Conservation (phyloP, 2,797 vertebrate genomes). For the Antrozous pallidus region DNA sequence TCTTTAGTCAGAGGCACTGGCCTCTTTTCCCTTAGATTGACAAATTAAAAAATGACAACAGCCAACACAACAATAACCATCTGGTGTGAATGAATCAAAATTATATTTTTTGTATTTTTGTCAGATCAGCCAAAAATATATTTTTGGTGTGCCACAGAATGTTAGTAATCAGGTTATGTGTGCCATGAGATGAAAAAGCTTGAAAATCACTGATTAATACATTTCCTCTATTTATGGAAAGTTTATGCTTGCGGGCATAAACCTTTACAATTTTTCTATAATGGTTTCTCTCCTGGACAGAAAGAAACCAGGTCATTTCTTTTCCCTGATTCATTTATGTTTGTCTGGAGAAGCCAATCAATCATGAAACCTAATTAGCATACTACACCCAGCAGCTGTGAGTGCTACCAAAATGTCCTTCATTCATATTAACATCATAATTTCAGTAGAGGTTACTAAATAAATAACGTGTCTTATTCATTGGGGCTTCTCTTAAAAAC, state of each 20-base stretch:
- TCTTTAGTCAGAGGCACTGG: background rate
- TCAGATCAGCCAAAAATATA: background rate
- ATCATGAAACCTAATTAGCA: constrained; percentile 52
- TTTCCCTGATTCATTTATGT: constrained; percentile 45
- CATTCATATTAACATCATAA: constrained; percentile 71
- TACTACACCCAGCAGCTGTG: constrained; percentile 33
- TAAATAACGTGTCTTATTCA: constrained; percentile 61
- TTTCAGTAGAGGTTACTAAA: constrained; percentile 62
- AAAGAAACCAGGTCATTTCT: constrained; percentile 29
- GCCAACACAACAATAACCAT: background rate
- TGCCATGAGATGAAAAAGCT: background rate
- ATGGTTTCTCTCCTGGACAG: background rate
- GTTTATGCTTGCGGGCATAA: background rate
- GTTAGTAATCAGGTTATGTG: background rate
- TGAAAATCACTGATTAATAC: background rate
- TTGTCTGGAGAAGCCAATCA: constrained; percentile 43
- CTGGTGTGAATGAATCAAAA: background rate
- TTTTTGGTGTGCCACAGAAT: background rate
- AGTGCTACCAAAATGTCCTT: background rate
- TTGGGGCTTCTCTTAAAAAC: constrained; percentile 48
- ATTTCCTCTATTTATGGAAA: background rate
- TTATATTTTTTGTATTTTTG: background rate
- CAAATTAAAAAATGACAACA: background rate
- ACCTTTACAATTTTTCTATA: background rate
- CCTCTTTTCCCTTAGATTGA: background rate